A percentile compares a stretch with the other conserved stretches of the same genome.
Conservation (phyloP, 2,888 invertebrate genomes). For the Stenoptilia bipunctidactyla region DNA sequence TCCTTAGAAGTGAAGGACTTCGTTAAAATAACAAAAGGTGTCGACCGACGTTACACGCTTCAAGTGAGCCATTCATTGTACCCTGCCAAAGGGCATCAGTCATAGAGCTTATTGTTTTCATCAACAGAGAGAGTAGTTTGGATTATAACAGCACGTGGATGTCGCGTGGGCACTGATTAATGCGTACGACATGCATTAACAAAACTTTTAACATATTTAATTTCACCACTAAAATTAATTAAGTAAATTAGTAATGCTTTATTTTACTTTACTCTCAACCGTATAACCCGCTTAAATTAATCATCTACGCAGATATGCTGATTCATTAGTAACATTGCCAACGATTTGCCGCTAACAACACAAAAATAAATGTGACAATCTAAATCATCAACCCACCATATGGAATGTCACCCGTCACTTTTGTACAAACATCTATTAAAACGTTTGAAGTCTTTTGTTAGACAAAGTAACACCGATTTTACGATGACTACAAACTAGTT, state of each 20-base stretch:
- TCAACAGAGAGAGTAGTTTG: background rate
- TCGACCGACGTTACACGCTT: slow-evolving; percentile 12
- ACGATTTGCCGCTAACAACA: slow-evolving; percentile 31
- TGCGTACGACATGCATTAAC: background rate
- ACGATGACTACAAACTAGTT: slow-evolving; percentile 48
- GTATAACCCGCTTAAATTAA: no score
- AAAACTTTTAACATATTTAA: no score
- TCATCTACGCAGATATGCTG: no score
- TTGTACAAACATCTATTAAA: slow-evolving; percentile 34
- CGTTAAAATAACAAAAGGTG: no score
- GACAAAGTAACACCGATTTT: slow-evolving; percentile 41
- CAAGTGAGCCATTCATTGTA: slow-evolving; percentile 38
- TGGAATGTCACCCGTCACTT: slow-evolving; percentile 39
- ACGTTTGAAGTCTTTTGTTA: slow-evolving; percentile 62
- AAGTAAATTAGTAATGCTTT: no score
- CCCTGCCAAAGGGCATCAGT: slow-evolving; percentile 24
- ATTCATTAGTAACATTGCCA: slow-evolving; percentile 2
- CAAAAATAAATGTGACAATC: slow-evolving; percentile 50
- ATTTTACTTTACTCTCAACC: no score
- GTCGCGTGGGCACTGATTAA: slow-evolving; percentile 1
- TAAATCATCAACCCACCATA: slow-evolving; percentile 46
- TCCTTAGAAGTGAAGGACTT: no score
- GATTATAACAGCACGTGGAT: background rate
- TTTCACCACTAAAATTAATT: no score
- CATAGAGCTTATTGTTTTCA: slow-evolving; percentile 34